Base-by-base conservation (phyloP, 2,888 invertebrate species). In the Seira musarum region DNA sequence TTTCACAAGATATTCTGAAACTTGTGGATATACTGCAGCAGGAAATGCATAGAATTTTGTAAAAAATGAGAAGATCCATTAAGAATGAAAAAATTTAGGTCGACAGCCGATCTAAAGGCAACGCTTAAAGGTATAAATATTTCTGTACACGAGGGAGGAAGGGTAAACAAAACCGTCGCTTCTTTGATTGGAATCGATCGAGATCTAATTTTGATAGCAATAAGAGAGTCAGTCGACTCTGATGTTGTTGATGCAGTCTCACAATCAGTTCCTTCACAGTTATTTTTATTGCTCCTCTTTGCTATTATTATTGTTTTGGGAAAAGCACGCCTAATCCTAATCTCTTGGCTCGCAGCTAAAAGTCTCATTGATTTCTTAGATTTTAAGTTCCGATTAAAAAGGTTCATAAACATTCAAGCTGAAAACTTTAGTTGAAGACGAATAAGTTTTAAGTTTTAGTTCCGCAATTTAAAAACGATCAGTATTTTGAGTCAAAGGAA, bases 121-220 rank as follows among this genome's bases (percentile, higher is more conserved):
- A 25, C 40, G 77, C 69, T 70, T 30, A 49, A 70, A 57, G 64
- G 70, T 46, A 75, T n/a, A 53, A n/a, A 15, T 8, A n/a, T 17
- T 30, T 22, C 30, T 30, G 30, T 30, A n/a, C n/a, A n/a, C n/a
- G n/a, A 8, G 30, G 30, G 57, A 3, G 13, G 30, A 30, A 70
- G 35, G 21, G 13, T 61, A 21, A 61, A 61, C 17, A 61, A 21
- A 61, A 13, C 3, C 17, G 5, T n/a, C n/a, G 30, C 30, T 30
- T 30, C 30, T 30, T 61, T 21, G 61, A n/a, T 61, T 21, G 13
- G 21, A 21, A 61, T 61, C 61, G 57, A 73, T 66, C 66, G 30
- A 75, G 74, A 75, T 75, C 68, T 75, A 67, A 65, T 75, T 75
- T 68, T 66, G 67, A 67, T 67, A 68, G 24, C 6, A 1, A 64